Conservation (phyloP, 2,113 vertebrate species). For the Myotis lucifugus region DNA sequence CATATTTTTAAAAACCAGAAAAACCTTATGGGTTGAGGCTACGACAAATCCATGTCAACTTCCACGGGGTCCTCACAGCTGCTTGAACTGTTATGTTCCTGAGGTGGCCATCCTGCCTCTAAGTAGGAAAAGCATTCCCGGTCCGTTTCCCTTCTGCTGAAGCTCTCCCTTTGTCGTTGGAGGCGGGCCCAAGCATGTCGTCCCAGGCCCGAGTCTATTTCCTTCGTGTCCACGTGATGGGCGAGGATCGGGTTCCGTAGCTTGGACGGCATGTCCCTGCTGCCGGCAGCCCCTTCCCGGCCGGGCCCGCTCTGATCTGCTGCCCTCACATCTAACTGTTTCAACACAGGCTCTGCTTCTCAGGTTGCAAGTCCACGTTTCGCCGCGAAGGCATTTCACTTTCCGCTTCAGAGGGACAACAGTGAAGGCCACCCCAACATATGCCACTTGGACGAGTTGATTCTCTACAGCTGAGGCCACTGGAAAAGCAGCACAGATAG, state of each 20-base stretch:
- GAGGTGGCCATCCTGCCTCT: neutral
- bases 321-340: neutral
- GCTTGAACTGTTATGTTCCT: neutral
- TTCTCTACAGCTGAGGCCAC: neutral
- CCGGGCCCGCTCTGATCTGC: no score
- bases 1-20: no score
- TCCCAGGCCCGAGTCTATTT: neutral
- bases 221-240: neutral
- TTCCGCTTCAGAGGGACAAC: neutral
- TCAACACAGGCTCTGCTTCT: neutral
- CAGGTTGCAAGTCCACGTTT: neutral
- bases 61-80: neutral
- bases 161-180: neutral
- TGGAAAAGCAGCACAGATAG: neutral
- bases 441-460: neutral
- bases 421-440: neutral
- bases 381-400: neutral
- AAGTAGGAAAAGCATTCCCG: neutral
- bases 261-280: accelerated
- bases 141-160: neutral
- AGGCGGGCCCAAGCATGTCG: neutral
- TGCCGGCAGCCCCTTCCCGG: no score
- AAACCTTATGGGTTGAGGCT: neutral
- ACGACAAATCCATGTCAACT: neutral
- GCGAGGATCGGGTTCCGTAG: neutral